These are phyloP conservation scores for Podilymbus podiceps DNA, from an alignment of 2,113 vertebrate genomes.

Conservation along the genomic window DNA sequence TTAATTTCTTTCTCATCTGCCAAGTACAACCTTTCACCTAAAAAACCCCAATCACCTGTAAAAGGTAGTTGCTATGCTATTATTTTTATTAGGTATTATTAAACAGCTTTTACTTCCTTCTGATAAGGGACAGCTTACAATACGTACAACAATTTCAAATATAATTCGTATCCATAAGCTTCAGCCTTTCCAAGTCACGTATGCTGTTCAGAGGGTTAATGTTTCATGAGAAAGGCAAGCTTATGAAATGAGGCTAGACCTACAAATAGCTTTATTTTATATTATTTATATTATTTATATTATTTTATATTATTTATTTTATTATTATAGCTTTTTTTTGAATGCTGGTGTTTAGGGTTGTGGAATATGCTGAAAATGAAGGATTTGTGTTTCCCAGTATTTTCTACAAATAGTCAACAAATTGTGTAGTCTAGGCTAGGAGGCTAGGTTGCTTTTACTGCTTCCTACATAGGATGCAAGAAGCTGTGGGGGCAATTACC, in stretches of 20 bases:
- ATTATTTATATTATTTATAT: too few relatives aligned
- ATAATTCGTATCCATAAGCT: background rate
- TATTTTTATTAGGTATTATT: constrained; percentile 30
- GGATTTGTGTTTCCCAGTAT: background rate
- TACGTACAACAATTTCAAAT: background rate
- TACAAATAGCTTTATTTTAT: background rate
- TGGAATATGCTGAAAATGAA: background rate
- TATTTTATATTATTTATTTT: too few relatives aligned
- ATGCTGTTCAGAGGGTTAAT: background rate
- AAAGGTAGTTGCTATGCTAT: background rate
- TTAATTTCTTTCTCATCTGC: background rate
- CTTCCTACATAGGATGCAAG: background rate
- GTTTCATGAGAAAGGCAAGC: background rate
- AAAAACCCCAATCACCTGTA: background rate
- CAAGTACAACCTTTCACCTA: constrained; percentile 19
- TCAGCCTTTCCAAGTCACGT: background rate
- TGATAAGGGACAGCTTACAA: background rate
- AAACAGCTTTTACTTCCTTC: background rate
- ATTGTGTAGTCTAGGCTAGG: background rate
- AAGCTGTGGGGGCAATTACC: background rate
- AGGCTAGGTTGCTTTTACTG: background rate
- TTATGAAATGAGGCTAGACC: background rate
- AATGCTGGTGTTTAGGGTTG: background rate
- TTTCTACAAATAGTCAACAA: background rate
- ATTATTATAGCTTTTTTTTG: too few relatives aligned